Base-by-base conservation (phyloP, 2,113 vertebrate genomes). In the Ceyx melanurus region DNA sequence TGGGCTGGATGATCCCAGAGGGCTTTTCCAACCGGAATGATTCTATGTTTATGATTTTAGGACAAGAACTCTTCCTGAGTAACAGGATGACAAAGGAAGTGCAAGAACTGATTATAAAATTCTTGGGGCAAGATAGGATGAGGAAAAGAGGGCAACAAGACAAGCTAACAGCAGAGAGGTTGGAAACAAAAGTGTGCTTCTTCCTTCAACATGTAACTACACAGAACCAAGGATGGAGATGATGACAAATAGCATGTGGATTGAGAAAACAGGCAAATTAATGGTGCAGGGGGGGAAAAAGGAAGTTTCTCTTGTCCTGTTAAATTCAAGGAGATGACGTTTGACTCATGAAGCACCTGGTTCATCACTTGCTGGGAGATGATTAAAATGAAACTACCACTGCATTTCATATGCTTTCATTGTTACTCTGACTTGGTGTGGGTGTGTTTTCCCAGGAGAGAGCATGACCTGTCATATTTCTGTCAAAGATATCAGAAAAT, bases 251-350 rank as follows among this genome's bases (percentile, higher is more conserved):
- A 8, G 35, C 28, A 22, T 0, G 2, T 31, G 3, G 31, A 85
- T 68, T 84, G 53, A 94, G 35, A 79, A 82, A 89, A 51, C 5
- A 79, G 48, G 17, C 31, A 78, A 76, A 72, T 28, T 67, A 74
- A 60, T 21, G 3, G 7, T 6, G 2, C 4, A 10, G 11, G 3
- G 7, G 5, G 2, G 6, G 14, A 10, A 20, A 84, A 68, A 45
- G 51, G 11, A 19, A 19, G 15, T 21, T 9, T 26, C 5, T 26
- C 6, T 31, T 67, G 13, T 22, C 6, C 5, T 65, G 56, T 64
- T 82, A 22, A 82, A n/a, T 45, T 31, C 21, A 67, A 62, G 60
- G 13, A 60, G 5, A 48, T 56, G 19, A 26, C 22, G 79, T n/a
- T 22, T 1, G 11, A 68, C 60, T 60, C 12, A 48, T 40, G 3